Evolutionary conservation across 2,113 vertebrate species (phyloP).

Genomic region (Chiloscyllium plagiosum): DNA sequence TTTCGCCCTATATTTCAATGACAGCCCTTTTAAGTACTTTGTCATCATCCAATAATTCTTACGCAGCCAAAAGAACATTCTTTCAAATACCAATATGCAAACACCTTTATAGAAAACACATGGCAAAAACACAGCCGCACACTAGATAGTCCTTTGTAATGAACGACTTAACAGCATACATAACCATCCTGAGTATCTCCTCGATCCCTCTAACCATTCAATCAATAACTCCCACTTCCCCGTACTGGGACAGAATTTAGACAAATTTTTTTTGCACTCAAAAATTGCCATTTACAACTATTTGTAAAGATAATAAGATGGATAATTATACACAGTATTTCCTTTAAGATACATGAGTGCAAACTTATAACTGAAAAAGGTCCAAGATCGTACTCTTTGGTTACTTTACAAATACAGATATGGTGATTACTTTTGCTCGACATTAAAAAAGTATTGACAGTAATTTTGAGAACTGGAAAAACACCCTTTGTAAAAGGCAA

Average conservation of each 20-base stretch:
- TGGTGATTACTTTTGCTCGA: slow-evolving; percentile 1
- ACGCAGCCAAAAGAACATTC: not conserved
- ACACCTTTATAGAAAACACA: not conserved
- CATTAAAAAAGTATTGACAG: slow-evolving; percentile 16
- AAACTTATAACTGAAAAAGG: slow-evolving; percentile 4
- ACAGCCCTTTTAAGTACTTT: not conserved
- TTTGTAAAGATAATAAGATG: slow-evolving; percentile 5
- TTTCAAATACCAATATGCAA: not conserved
- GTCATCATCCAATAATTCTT: not conserved
- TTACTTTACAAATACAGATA: slow-evolving; percentile 4
- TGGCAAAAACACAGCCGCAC: not conserved
- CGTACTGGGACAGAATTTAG: not conserved
- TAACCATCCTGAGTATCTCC: not conserved
- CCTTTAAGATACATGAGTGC: not conserved
- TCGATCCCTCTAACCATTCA: not conserved
- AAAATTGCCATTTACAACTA: not conserved
- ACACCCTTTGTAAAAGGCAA: not conserved
- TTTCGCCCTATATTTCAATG: not conserved
- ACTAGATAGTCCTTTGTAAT: not conserved
- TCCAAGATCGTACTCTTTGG: slow-evolving; percentile 4
- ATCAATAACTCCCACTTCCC: too few relatives aligned
- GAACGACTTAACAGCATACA: not conserved
- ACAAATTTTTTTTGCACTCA: not conserved
- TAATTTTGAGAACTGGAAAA: slow-evolving; percentile 15
- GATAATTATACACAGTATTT: not conserved